phyloP scores from a whole-genome alignment of 2,113 vertebrate species.

The Montifringilla adamsi region DNA sequence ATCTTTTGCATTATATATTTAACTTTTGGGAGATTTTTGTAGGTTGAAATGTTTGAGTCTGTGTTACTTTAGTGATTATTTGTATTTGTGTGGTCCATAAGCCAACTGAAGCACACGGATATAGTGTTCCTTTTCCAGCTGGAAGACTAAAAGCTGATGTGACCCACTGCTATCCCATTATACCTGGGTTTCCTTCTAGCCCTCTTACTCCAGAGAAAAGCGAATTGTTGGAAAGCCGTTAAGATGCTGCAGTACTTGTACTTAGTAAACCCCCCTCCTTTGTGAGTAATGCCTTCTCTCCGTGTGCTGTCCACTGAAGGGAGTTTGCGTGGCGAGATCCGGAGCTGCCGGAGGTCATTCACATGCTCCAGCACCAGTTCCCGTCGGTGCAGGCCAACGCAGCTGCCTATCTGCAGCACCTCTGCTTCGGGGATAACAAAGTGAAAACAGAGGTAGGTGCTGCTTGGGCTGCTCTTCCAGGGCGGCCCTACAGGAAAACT shows the following conservation, averaged over 20 bases:
- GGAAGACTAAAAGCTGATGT: background rate
- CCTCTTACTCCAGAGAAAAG: background rate
- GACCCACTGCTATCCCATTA: background rate
- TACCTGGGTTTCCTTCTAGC: background rate
- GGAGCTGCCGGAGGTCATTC: slow-evolving; percentile 92
- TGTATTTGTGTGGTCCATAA: background rate
- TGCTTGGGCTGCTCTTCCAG: background rate
- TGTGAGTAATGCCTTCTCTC: background rate
- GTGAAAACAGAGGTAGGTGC: slow-evolving; percentile 85
- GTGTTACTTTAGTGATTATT: background rate
- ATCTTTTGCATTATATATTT: background rate
- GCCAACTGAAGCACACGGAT: background rate
- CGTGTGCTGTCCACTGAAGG: slow-evolving; percentile 63
- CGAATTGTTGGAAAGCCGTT: background rate
- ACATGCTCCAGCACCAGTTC: slow-evolving; percentile 98
- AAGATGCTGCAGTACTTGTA: background rate
- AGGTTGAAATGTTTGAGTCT: background rate
- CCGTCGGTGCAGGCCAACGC: slow-evolving; percentile 95
- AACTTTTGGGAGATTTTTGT: background rate
- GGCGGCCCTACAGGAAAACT: background rate
- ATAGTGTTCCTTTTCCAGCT: background rate
- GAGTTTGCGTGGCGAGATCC: slow-evolving; percentile 98
- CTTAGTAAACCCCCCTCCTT: fast-evolving
- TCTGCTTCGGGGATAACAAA: slow-evolving; percentile 94
- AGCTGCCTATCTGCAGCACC: slow-evolving; percentile 94